Base-by-base conservation (phyloP, 1,140 invertebrate genomes). In the Monochamus saltuarius region DNA sequence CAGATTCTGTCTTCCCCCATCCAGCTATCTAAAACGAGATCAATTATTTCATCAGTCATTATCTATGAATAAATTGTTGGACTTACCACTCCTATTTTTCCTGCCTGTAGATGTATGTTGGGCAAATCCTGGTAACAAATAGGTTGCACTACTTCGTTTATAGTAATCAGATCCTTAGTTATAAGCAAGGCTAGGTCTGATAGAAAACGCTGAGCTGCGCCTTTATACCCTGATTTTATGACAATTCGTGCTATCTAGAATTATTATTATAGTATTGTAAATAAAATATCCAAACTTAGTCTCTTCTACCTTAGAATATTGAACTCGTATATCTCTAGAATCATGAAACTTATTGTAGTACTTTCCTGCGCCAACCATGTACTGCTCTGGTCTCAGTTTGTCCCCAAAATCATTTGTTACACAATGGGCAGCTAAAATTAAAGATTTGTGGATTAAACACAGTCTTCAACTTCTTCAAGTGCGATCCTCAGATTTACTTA, bases 391-490 rank as follows among this genome's bases (percentile, higher is more conserved):
- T 11, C n/a, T 14, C 9, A 49, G 8, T 22, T 53, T 54, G 3
- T 64, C 64, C 1, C 42, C 39, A 3, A 51, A 6, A 35, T 64
- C 19, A 3, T 29, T 10, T 29, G 66, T 64, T 9, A 68, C 56
- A 35, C 66, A 68, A 60, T 68, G 66, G 8, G 64, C 66, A 49
- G 66, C 66, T 66, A 46, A 56, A 64, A 66, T 62, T 29, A 29
- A 29, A 2, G 22, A 29, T 29, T 29, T 37, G 6, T 13, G 1
- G 40, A 40, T 13, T 7, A 50, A 46, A n/a, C 36, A 19, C 19
- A 46, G 35, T 61, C 22, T 29, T 3, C 22, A 29, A n/a, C n/a
- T n/a, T n/a, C n/a, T n/a, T n/a, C n/a, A n/a, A n/a, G 22, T 6
- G 22, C 2, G 2, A 29, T 29, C 2, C 22, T 29, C 22, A 29